Percentiles rank a stretch among this genome's conserved stretches.
These are phyloP conservation scores for Dendrolimus kikuchii DNA, from an alignment of 1,140 invertebrate species.

Conservation along the genomic window DNA sequence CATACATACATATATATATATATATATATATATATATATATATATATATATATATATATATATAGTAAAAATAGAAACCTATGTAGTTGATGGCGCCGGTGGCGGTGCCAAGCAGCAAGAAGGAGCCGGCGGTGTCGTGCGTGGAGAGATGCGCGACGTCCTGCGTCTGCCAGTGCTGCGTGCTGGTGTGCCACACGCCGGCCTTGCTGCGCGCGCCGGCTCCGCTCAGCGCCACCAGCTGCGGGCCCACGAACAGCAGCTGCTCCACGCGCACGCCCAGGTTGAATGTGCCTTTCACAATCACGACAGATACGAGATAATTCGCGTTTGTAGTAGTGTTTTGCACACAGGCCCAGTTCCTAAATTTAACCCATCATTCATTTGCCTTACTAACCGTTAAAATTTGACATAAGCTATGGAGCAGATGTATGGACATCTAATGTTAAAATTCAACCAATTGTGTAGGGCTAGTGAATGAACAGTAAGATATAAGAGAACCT, in stretches of 20 bases:
- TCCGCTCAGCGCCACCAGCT: constrained; percentile 92
- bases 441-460: no score
- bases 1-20: no score
- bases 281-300: constrained; percentile 86
- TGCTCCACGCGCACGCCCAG: constrained; percentile 94
- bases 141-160: constrained; percentile 95
- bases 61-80: constrained; percentile 71
- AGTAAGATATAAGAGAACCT: no score
- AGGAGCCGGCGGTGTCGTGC: constrained; percentile 96
- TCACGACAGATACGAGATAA: neutral
- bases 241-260: constrained; percentile 97
- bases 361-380: no score
- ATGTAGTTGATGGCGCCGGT: constrained; percentile 99
- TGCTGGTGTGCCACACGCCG: constrained; percentile 99
- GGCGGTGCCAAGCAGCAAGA: constrained; percentile 93
- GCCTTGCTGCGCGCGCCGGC: constrained; percentile 86
- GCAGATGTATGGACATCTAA: no score
- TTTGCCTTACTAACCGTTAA: no score
- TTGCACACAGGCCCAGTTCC: no score
- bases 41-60: no score
- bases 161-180: constrained; percentile 98
- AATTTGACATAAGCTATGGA: no score
- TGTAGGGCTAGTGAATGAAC: no score
- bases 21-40: no score
- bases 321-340: no score